Percentiles rank a stretch among this genome's conserved stretches.
phyloP scores from a whole-genome alignment of 2,888 invertebrate genomes.

The Siphlonurus alternatus region DNA sequence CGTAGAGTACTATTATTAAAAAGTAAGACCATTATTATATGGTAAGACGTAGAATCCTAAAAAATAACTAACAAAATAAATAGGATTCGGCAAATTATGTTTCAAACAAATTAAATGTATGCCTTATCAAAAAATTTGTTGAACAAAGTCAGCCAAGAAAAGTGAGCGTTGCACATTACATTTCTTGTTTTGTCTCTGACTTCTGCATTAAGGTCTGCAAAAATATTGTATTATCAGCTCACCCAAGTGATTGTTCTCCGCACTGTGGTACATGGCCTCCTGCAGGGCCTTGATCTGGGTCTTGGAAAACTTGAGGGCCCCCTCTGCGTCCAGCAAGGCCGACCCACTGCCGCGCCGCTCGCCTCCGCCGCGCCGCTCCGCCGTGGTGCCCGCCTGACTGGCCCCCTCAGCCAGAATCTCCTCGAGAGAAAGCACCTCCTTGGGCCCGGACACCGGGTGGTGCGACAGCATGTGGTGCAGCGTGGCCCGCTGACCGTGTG shows the following conservation, averaged over 20 bases:
- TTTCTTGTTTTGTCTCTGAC: no score
- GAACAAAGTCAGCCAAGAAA: no score
- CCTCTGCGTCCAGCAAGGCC: constrained; percentile 24
- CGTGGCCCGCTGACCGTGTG: constrained; percentile 66
- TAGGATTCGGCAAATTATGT: no score
- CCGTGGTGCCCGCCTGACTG: constrained; percentile 24
- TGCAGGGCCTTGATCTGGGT: constrained; percentile 69
- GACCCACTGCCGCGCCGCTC: constrained; percentile 21
- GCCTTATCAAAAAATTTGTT: no score
- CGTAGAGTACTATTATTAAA: no score
- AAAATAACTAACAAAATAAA: no score
- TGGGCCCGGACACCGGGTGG: constrained; percentile 34
- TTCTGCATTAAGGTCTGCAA: no score
- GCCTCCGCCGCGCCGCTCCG: constrained; percentile 25
- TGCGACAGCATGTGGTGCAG: constrained; percentile 62
- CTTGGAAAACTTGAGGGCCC: constrained; percentile 44
- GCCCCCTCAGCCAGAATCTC: constrained; percentile 82
- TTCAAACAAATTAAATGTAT: no score
- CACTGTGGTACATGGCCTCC: constrained; percentile 88
- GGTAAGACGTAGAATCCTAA: no score
- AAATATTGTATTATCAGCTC: no score
- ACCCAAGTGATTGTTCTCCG: constrained; percentile 79
- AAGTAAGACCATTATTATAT: no score
- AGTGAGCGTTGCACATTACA: no score
- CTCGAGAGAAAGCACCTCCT: constrained; percentile 68